A percentile compares a stretch with the other conserved stretches of the same genome.
These are phyloP conservation scores for Ditula angustiorana DNA, from an alignment of 2,888 invertebrate species.

Conservation along the genomic window DNA sequence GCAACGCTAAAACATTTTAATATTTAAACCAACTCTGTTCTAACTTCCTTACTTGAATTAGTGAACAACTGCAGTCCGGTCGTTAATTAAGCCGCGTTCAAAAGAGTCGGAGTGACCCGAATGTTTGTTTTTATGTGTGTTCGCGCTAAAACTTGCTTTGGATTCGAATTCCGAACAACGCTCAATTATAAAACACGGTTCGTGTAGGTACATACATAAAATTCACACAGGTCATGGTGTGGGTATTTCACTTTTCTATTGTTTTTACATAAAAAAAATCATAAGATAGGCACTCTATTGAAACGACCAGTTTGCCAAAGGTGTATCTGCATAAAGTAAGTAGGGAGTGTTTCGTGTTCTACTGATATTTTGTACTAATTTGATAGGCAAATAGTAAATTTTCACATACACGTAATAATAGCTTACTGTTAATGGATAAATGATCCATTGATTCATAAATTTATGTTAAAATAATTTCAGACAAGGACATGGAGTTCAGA, in stretches of 20 bases:
- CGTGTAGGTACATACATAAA: background rate
- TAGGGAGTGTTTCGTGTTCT: too few relatives aligned
- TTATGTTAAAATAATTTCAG: too few relatives aligned
- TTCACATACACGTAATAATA: too few relatives aligned
- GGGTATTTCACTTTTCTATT: background rate
- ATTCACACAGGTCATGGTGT: background rate
- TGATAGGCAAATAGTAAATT: too few relatives aligned
- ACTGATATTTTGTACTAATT: too few relatives aligned
- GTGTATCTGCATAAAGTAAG: too few relatives aligned
- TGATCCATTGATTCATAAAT: too few relatives aligned
- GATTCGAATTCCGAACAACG: conserved; percentile 32
- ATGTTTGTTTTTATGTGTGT: conserved; percentile 37
- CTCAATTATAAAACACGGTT: conserved; percentile 26
- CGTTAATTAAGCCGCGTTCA: conserved; percentile 36
- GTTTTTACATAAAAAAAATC: too few relatives aligned
- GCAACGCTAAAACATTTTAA: conserved; percentile 29
- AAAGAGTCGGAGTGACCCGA: conserved; percentile 29
- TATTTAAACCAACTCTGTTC: conserved; percentile 34
- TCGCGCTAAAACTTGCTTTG: conserved; percentile 28
- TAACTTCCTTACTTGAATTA: conserved; percentile 38
- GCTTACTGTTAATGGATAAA: too few relatives aligned
- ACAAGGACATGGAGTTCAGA: too few relatives aligned
- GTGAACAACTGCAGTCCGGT: conserved; percentile 37
- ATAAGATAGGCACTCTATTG: too few relatives aligned
- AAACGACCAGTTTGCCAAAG: too few relatives aligned